phyloP scores from a whole-genome alignment of 2,797 vertebrate genomes.

The Cossypha heuglini region DNA sequence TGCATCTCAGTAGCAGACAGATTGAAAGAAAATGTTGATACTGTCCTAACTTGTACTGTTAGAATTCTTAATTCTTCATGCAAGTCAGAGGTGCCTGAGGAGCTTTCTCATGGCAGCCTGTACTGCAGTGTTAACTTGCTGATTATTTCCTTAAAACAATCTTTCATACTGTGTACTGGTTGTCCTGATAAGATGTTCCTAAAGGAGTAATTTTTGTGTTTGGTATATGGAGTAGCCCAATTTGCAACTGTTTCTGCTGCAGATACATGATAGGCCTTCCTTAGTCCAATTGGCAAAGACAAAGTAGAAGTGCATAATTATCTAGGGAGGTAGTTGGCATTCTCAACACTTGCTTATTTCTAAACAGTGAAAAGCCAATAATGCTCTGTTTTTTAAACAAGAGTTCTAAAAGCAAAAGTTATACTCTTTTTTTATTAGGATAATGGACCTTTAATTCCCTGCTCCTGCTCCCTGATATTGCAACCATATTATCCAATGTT shows the following conservation, averaged over 20 bases:
- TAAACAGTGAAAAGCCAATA: background rate
- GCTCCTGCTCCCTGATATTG: fast-evolving
- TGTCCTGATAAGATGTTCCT: background rate
- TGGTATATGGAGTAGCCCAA: background rate
- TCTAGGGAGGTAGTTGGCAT: background rate
- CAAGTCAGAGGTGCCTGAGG: background rate
- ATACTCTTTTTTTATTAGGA: background rate
- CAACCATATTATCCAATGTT: background rate
- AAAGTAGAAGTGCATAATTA: background rate
- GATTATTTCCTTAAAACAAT: background rate
- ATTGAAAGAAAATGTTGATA: background rate
- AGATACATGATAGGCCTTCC: background rate
- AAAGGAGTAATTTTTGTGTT: background rate
- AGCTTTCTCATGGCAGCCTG: background rate
- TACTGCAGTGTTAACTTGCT: background rate
- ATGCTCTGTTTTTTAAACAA: background rate
- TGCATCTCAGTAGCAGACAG: background rate
- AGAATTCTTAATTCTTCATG: background rate
- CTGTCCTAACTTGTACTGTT: background rate
- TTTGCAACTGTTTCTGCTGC: background rate
- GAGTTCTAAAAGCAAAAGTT: background rate
- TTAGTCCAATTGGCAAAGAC: background rate
- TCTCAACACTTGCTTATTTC: background rate
- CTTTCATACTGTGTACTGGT: background rate
- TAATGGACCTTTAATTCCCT: background rate